phyloP scores from a whole-genome alignment of 1,140 invertebrate species.

The Agraylea sexmaculata region DNA sequence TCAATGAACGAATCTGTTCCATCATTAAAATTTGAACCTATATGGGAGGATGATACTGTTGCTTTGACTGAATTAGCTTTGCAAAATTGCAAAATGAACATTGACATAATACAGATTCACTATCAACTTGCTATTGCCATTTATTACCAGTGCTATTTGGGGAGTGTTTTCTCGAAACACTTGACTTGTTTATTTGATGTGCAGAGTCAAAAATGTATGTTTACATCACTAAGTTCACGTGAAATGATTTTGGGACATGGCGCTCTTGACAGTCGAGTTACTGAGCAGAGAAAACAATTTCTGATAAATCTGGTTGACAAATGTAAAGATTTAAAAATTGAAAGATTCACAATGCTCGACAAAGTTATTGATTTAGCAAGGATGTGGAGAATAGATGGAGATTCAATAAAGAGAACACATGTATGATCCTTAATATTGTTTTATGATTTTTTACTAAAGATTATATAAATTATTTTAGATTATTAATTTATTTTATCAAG shows the following conservation, averaged over 20 bases:
- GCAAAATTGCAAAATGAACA: conserved; percentile 60
- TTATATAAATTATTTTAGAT: conserved; percentile 30
- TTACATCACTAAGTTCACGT: conserved; percentile 25
- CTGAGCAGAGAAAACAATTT: conserved; percentile 54
- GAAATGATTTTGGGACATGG: conserved; percentile 40
- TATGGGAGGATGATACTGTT: conserved; percentile 53
- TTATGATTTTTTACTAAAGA: neutral
- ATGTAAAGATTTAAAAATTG: conserved; percentile 41
- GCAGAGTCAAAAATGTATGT: conserved; percentile 24
- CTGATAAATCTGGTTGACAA: conserved; percentile 47
- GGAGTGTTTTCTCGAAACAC: conserved; percentile 60
- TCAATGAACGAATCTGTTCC: conserved; percentile 32
- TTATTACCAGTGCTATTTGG: conserved; percentile 67
- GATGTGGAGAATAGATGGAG: conserved; percentile 68
- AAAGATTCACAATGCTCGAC: conserved; percentile 50
- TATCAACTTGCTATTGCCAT: conserved; percentile 63
- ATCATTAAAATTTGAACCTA: conserved; percentile 53
- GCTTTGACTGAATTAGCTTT: conserved; percentile 65
- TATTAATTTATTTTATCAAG: conserved; percentile 61
- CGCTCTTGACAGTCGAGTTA: conserved; percentile 40
- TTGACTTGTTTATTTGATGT: conserved; percentile 65
- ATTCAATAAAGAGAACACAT: conserved; percentile 64
- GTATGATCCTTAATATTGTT: conserved; percentile 22
- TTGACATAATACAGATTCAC: conserved; percentile 65
- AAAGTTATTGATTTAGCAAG: conserved; percentile 58